These are phyloP conservation scores for Leucophora obtusa DNA, from an alignment of 2,888 invertebrate species.

Conservation along the genomic window DNA sequence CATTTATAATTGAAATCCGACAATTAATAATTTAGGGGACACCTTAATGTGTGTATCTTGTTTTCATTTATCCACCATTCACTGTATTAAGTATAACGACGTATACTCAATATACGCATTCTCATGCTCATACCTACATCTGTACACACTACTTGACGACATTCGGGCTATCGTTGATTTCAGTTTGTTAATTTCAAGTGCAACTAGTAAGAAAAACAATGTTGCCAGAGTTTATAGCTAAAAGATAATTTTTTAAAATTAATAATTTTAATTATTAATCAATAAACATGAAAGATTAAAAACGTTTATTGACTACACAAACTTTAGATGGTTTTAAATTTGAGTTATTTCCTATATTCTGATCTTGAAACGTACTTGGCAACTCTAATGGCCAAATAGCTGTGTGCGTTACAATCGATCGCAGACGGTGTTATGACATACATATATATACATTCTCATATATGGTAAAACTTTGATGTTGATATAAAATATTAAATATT, in stretches of 20 bases:
- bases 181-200: background rate
- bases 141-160: conserved; percentile 24
- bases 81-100: background rate
- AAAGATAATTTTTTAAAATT: too few species aligned
- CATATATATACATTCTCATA: background rate
- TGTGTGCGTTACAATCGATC: conserved; percentile 1
- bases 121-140: background rate
- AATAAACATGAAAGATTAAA: too few species aligned
- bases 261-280: too few species aligned
- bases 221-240: background rate
- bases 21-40: too few species aligned
- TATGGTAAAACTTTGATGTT: background rate
- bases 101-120: background rate
- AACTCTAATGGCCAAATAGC: background rate
- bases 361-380: background rate
- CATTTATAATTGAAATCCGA: too few species aligned
- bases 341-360: background rate
- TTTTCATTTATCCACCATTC: too few species aligned
- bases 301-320: too few species aligned
- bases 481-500: background rate
- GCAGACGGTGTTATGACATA: background rate
- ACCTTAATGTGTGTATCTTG: too few species aligned
- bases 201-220: background rate
- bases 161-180: conserved; percentile 2
- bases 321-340: background rate